These are phyloP conservation scores for Anolis apletophallus DNA, from an alignment of 2,797 vertebrate genomes.

Conservation along the genomic window DNA sequence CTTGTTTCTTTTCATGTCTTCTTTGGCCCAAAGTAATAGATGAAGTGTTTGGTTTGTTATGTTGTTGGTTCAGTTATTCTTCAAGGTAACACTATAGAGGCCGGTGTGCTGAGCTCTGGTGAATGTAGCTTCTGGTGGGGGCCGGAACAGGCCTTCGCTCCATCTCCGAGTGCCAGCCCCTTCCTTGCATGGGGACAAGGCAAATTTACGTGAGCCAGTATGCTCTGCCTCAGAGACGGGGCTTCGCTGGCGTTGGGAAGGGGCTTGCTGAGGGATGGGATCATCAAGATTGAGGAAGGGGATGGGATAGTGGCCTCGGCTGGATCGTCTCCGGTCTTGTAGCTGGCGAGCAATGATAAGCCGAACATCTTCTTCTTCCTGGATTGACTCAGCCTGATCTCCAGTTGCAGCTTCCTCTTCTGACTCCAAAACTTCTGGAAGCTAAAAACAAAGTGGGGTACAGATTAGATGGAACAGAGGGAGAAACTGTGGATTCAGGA, in stretches of 20 bases:
- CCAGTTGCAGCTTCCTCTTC: conserved; percentile 60
- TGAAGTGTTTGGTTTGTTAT: not conserved
- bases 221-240: conserved; percentile 49
- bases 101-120: conserved; percentile 66
- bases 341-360: conserved; percentile 28
- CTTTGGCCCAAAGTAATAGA: not conserved
- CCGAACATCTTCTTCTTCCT: conserved; percentile 54
- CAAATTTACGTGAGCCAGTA: not conserved
- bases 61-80: conserved; percentile 72
- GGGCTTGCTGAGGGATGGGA: conserved; percentile 47
- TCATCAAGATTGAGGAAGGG: conserved; percentile 72
- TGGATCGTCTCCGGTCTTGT: conserved; percentile 56
- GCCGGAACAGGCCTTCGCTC: conserved; percentile 79
- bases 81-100: conserved; percentile 59
- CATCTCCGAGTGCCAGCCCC: conserved; percentile 65
- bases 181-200: conserved; percentile 59
- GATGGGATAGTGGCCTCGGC: conserved; percentile 61
- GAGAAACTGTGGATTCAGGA: no score
- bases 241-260: conserved; percentile 51
- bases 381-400: conserved; percentile 5
- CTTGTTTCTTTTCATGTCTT: no score
- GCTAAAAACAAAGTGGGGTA: conserved; percentile 50
- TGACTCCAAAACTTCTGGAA: conserved; percentile 73
- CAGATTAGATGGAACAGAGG: not conserved
- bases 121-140: conserved; percentile 72